Evolutionary conservation across 1,140 invertebrate species (phyloP), one percentile per base, ranked within the genome.

Genomic region (Micrasema longulum): DNA sequence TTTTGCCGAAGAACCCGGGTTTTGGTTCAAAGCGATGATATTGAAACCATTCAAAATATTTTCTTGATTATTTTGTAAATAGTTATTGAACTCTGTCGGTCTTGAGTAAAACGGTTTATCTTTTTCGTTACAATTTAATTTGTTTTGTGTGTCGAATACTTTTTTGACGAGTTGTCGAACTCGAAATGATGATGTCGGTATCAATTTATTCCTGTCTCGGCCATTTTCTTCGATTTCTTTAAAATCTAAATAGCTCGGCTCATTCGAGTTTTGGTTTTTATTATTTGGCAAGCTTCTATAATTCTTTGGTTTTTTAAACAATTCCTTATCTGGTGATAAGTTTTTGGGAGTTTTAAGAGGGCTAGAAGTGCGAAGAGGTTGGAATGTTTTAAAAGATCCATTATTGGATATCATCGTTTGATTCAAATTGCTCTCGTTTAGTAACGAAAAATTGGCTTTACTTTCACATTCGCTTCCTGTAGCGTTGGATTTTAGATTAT

Each of bases 161-260:
- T 47, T n/a, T 20, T 36, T 48, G 2, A 57, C 67, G 0, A 69
- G 41, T 26, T 47, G 26, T 7, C 26, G 38, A 9, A 69, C 67
- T 47, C 47, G 60, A n/a, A 67, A 67, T 18, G 55, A 47, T 1
- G 67, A 23, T 14, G 67, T 12, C 1, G 23, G 53, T 41, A 23
- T 31, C 10, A 1, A 26, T 68, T 31, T 41, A 14, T 18, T 55
- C 0, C 10, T 9, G 1, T 68, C 36, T 16, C 31, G 11, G 7
- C 23, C 38, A 36, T 35, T 36, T 11, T 22, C 11, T 36, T 36
- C 26, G 1, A 6, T 9, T 16, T 55, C 41, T 11, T 55, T 47
- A 14, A 65, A 3, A 35, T 65, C 9, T 18, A n/a, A 0, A 31
- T 31, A 4, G 7, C 26, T 31, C 26, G 7, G 2, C 2, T 31